Evolutionary conservation across 1,140 invertebrate species (phyloP).

Genomic region (Heliconius hermathena): DNA sequence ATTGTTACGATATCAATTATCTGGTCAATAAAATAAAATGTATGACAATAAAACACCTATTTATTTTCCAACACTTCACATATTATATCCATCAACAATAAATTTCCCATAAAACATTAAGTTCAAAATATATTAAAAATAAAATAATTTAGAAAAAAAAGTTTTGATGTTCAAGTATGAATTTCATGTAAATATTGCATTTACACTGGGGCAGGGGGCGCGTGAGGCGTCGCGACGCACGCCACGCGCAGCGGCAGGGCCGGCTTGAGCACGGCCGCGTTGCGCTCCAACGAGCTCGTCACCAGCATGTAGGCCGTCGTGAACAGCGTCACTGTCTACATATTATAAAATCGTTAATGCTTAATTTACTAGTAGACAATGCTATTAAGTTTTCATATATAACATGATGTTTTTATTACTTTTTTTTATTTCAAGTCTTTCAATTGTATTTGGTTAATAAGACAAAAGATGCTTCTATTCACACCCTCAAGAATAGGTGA

Average conservation of each 20-base stretch:
- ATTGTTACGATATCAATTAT: slow-evolving; percentile 46
- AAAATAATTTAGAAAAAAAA: not conserved
- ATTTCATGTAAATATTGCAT: not conserved
- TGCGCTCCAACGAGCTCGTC: slow-evolving; percentile 50
- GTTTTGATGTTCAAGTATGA: not conserved
- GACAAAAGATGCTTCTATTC: no score
- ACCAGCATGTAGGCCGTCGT: slow-evolving; percentile 61
- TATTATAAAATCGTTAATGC: not conserved
- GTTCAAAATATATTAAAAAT: not conserved
- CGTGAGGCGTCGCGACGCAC: slow-evolving; percentile 44
- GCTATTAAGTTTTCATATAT: no score
- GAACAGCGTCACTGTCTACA: slow-evolving; percentile 65
- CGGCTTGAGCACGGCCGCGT: slow-evolving; percentile 46
- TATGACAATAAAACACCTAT: slow-evolving; percentile 44
- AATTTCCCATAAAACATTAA: slow-evolving; percentile 3
- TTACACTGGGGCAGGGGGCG: slow-evolving; percentile 13
- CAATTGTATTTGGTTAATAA: no score
- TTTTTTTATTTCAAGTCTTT: no score
- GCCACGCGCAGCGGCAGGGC: slow-evolving; percentile 55
- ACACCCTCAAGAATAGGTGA: no score
- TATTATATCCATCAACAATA: slow-evolving; percentile 24
- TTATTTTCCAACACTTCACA: slow-evolving; percentile 34
- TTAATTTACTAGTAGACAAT: not conserved
- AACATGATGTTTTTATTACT: no score
- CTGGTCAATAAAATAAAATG: slow-evolving; percentile 45